These are phyloP conservation scores for Drosophila chauvacae DNA, from an alignment of 1,140 invertebrate genomes.

Conservation along the genomic window DNA sequence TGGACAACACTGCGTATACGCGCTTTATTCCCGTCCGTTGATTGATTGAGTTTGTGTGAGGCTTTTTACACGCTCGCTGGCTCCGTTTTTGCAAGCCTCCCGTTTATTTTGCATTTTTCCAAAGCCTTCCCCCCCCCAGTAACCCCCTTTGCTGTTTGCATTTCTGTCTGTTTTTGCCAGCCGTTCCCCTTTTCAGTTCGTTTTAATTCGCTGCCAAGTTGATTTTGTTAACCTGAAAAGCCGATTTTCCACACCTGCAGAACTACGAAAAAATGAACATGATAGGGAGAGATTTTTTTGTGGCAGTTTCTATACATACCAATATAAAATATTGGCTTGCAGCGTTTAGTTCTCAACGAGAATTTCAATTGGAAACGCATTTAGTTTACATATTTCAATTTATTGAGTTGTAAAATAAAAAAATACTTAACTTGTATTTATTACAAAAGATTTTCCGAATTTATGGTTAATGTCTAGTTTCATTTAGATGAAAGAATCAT, in stretches of 20 bases:
- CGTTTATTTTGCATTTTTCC: slow-evolving; percentile 61
- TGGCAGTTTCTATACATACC: not conserved
- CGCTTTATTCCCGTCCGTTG: slow-evolving; percentile 79
- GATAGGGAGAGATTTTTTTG: not conserved
- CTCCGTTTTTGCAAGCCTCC: slow-evolving; percentile 52
- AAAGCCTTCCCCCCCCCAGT: not conserved
- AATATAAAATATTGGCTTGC: not conserved
- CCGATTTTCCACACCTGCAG: slow-evolving; percentile 39
- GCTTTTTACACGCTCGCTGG: slow-evolving; percentile 62
- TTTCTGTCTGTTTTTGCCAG: slow-evolving; percentile 38
- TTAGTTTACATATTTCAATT: not conserved
- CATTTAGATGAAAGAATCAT: not conserved
- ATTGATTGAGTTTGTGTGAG: slow-evolving; percentile 72
- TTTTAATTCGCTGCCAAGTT: slow-evolving; percentile 55
- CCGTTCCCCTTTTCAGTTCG: slow-evolving; percentile 18
- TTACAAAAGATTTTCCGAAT: too few relatives aligned
- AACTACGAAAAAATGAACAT: slow-evolving; percentile 10
- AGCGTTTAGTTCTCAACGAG: not conserved
- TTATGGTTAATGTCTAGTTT: not conserved
- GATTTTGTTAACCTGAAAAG: slow-evolving; percentile 59
- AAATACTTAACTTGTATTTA: not conserved
- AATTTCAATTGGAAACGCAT: not conserved
- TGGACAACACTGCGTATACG: slow-evolving; percentile 79
- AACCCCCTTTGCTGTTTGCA: slow-evolving; percentile 9
- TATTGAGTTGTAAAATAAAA: too few relatives aligned